A percentile compares a stretch with the other conserved stretches of the same genome.
phyloP scores from a whole-genome alignment of 2,113 vertebrate species.

The Melanostigma gelatinosum region DNA sequence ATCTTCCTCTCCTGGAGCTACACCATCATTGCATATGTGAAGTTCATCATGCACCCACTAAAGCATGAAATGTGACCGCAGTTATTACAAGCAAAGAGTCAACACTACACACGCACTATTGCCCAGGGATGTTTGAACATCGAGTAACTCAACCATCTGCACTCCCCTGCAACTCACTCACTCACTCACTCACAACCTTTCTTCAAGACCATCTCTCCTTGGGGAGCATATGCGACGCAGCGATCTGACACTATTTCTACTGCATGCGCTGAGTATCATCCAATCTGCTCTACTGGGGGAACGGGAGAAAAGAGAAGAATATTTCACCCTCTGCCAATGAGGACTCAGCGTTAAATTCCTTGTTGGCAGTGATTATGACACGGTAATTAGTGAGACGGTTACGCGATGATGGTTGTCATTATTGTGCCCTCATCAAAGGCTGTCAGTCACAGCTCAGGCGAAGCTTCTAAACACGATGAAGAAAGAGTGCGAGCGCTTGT shows the following conservation, averaged over 20 bases:
- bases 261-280: slow-evolving; percentile 70
- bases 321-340: slow-evolving; percentile 71
- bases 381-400: slow-evolving; percentile 68
- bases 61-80: slow-evolving; percentile 62
- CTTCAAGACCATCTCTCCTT: slow-evolving; percentile 68
- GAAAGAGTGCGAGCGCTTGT: not conserved
- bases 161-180: slow-evolving; percentile 21
- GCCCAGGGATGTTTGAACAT: slow-evolving; percentile 69
- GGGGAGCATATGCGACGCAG: slow-evolving; percentile 68
- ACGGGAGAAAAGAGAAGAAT: slow-evolving; percentile 47
- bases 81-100: slow-evolving; percentile 68
- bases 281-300: slow-evolving; percentile 67
- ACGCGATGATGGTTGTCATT: slow-evolving; percentile 66
- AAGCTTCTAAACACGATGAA: slow-evolving; percentile 31
- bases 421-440: slow-evolving; percentile 58
- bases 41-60: slow-evolving; percentile 41
- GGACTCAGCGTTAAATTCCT: slow-evolving; percentile 55
- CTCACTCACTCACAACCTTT: slow-evolving; percentile 34
- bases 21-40: slow-evolving; percentile 30
- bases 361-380: slow-evolving; percentile 70
- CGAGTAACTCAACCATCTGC: slow-evolving; percentile 66
- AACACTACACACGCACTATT: slow-evolving; percentile 56
- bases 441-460: slow-evolving; percentile 59
- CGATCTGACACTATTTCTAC: slow-evolving; percentile 74
- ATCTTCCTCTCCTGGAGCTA: slow-evolving; percentile 21